Evolutionary conservation across 2,113 vertebrate species (phyloP).

Genomic region (Cyphomyrus plagiostoma): DNA sequence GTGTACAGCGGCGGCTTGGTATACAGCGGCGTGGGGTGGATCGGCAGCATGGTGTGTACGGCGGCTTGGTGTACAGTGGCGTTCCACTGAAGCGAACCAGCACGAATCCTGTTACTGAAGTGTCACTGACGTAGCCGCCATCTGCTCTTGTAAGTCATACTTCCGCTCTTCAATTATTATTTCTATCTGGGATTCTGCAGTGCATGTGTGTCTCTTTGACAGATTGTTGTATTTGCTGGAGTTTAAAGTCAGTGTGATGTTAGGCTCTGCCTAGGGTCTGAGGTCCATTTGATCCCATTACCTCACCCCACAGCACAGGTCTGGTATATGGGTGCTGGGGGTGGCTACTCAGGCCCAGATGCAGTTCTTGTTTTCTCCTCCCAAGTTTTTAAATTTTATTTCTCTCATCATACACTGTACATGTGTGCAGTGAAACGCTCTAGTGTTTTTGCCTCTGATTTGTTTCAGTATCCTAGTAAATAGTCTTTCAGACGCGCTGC

Average conservation of each 20-base stretch:
- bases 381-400: background rate
- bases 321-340: background rate
- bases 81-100: background rate
- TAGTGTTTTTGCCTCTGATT: background rate
- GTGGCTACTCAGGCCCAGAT: background rate
- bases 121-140: background rate
- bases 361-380: background rate
- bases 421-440: background rate
- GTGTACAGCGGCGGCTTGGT: no score
- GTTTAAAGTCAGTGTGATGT: background rate
- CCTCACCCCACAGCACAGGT: background rate
- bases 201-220: background rate
- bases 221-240: background rate
- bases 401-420: background rate
- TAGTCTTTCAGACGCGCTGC: background rate
- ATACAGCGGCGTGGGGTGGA: no score
- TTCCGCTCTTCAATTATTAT: background rate
- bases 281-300: background rate
- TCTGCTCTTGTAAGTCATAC: background rate
- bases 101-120: background rate
- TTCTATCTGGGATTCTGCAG: background rate
- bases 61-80: background rate
- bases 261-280: background rate
- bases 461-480: background rate
- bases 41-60: no score